These are phyloP conservation scores for Gorsachius magnificus DNA, from an alignment of 2,797 vertebrate genomes.

Conservation along the genomic window DNA sequence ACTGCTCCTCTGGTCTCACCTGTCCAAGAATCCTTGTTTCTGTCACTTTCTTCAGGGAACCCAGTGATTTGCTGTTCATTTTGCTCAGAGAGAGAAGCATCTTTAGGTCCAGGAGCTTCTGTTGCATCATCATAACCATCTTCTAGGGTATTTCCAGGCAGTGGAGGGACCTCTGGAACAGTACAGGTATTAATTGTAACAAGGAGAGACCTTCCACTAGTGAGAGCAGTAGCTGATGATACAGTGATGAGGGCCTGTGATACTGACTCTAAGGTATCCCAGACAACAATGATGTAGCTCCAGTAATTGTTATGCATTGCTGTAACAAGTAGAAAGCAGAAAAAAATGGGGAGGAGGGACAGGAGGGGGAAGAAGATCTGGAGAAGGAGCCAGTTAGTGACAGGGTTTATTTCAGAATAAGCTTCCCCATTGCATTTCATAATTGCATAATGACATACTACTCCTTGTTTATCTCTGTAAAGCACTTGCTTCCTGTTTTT, in stretches of 20 bases:
- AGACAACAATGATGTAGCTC: background rate
- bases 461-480: background rate
- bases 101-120: background rate
- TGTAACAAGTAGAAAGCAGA: background rate
- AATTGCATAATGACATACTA: background rate
- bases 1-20: slow-evolving; percentile 16
- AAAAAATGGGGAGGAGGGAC: background rate
- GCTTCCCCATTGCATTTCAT: background rate
- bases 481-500: background rate
- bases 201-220: background rate
- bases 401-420: background rate
- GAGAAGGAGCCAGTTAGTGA: background rate
- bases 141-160: background rate
- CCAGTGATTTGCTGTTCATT: background rate
- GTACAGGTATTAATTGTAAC: background rate
- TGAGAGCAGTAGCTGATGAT: background rate
- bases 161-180: background rate
- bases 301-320: background rate
- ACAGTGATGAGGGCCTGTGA: background rate
- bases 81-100: background rate
- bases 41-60: background rate
- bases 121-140: slow-evolving; percentile 8
- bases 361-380: background rate
- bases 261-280: background rate
- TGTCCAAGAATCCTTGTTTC: background rate